Evolutionary conservation across 2,888 invertebrate species (phyloP).

Genomic region (Caenorhabditis sp.): DNA sequence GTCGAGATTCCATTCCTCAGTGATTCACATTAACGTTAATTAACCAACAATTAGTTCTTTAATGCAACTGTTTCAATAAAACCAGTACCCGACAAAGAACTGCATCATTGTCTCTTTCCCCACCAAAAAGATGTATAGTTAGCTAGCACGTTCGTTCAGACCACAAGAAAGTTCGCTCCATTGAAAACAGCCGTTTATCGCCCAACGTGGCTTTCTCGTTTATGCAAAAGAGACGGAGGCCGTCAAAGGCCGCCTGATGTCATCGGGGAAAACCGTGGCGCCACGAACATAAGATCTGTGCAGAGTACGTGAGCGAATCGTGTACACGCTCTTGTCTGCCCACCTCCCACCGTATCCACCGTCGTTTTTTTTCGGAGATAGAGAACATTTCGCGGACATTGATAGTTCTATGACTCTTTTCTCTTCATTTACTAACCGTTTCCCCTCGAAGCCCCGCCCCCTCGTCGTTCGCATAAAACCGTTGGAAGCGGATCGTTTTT

Average conservation of each 20-base stretch:
- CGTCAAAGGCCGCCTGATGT: too few species aligned
- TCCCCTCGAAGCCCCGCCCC: conserved; percentile 20
- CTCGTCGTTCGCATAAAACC: conserved; percentile 21
- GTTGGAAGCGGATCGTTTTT: background rate
- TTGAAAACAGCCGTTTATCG: too few species aligned
- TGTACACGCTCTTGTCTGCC: conserved; percentile 17
- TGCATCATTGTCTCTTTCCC: too few species aligned
- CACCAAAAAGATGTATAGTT: too few species aligned
- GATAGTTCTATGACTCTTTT: conserved; percentile 46
- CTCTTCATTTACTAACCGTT: conserved; percentile 2
- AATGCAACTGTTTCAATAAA: too few species aligned
- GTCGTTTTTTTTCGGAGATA: conserved; percentile 18
- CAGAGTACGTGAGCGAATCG: conserved; percentile 11
- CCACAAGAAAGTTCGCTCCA: background rate
- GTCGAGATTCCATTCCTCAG: too few species aligned
- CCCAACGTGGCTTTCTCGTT: too few species aligned
- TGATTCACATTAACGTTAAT: too few species aligned
- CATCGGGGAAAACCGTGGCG: background rate
- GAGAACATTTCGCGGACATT: conserved; percentile 38
- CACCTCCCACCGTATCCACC: background rate
- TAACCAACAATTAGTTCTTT: too few species aligned
- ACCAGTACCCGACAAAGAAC: too few species aligned
- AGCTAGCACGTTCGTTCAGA: too few species aligned
- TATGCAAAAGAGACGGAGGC: too few species aligned
- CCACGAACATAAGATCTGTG: background rate